Evolutionary conservation across 2,888 invertebrate species (phyloP).

Genomic region (Microplitis deprimator): DNA sequence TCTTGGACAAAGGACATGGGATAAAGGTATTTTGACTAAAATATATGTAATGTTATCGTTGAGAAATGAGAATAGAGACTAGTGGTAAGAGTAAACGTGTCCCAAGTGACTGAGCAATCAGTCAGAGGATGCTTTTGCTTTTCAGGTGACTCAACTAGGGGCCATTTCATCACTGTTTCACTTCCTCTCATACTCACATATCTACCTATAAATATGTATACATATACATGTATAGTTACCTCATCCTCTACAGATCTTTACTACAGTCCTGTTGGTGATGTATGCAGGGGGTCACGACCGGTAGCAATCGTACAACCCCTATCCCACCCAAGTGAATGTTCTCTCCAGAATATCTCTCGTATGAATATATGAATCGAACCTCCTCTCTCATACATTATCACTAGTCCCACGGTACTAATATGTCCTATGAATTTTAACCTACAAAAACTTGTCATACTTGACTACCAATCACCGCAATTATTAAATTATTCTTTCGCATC

Average conservation of each 20-base stretch:
- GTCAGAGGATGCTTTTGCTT: constrained; percentile 63
- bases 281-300: constrained; percentile 69
- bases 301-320: constrained; percentile 64
- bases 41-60: constrained; percentile 18
- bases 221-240: neutral
- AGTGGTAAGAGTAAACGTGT: constrained; percentile 37
- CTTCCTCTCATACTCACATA: constrained; percentile 33
- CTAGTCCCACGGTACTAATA: constrained; percentile 59
- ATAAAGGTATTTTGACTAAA: neutral
- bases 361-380: constrained; percentile 70
- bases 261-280: constrained; percentile 59
- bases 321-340: constrained; percentile 48
- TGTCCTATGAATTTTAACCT: constrained; percentile 25
- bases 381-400: constrained; percentile 38
- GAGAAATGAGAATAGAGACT: constrained; percentile 32
- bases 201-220: neutral
- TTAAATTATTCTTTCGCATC: neutral
- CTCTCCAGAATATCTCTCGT: constrained; percentile 38
- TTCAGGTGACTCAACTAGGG: constrained; percentile 63
- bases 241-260: neutral
- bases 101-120: constrained; percentile 68
- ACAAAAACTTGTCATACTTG: neutral
- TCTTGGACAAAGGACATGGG: neutral
- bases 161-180: constrained; percentile 65
- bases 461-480: neutral